phyloP scores from a whole-genome alignment of 2,113 vertebrate genomes.

The Capricornis sumatraensis region DNA sequence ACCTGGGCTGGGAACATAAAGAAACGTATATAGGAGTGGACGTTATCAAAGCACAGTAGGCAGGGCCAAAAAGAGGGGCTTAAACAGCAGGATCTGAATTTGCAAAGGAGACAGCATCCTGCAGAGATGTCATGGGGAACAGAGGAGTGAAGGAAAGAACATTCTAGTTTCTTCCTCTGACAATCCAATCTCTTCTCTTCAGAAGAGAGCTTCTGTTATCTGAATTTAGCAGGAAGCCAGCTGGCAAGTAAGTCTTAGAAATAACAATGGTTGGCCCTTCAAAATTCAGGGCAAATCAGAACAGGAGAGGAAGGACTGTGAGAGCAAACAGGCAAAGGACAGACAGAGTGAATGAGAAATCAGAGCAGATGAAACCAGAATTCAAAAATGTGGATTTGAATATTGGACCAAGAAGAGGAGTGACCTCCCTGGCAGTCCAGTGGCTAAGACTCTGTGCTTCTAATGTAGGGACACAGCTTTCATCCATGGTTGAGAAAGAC shows the following conservation, averaged over 20 bases:
- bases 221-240: not conserved
- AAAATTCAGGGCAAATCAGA: not conserved
- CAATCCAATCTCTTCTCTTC: not conserved
- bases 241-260: not conserved
- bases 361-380: not conserved
- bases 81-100: not conserved
- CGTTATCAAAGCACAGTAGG: not conserved
- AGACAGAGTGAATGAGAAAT: not conserved
- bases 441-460: not conserved
- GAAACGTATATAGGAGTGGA: not conserved
- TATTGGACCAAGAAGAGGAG: not conserved
- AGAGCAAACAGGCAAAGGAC: not conserved
- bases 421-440: not conserved
- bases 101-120: not conserved
- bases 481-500: not conserved
- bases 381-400: not conserved
- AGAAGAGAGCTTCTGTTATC: not conserved
- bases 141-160: not conserved
- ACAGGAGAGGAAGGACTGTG: not conserved
- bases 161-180: not conserved
- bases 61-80: not conserved
- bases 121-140: not conserved
- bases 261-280: not conserved
- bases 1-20: not conserved
- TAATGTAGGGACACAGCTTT: not conserved